phyloP scores from a whole-genome alignment of 2,888 invertebrate genomes.

The Rosalia funebris region DNA sequence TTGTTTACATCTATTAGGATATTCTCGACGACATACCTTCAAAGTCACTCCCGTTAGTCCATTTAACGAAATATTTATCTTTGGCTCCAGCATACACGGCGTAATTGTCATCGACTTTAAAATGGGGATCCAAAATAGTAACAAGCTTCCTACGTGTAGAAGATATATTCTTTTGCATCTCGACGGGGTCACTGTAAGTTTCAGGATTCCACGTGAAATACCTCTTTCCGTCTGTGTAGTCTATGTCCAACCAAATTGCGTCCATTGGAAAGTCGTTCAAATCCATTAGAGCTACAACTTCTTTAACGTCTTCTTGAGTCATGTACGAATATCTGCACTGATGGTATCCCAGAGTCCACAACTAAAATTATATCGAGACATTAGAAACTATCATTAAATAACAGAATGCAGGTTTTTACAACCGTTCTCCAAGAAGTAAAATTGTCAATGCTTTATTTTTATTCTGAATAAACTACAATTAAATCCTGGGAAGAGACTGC shows the following conservation, averaged over 20 bases:
- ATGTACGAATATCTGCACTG: slow-evolving; percentile 81
- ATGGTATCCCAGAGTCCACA: slow-evolving; percentile 52
- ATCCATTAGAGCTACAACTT: slow-evolving; percentile 86
- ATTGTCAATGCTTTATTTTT: too few species aligned
- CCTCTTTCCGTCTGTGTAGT: slow-evolving; percentile 89
- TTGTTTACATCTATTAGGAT: too few species aligned
- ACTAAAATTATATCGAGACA: too few species aligned
- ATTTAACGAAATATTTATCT: slow-evolving; percentile 71
- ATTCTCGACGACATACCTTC: slow-evolving; percentile 80
- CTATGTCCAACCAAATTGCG: slow-evolving; percentile 97
- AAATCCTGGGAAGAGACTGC: too few species aligned
- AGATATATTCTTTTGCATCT: slow-evolving; percentile 88
- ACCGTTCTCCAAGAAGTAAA: too few species aligned
- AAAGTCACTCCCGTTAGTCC: slow-evolving; percentile 86
- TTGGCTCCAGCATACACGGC: slow-evolving; percentile 87
- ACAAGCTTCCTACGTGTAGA: slow-evolving; percentile 89
- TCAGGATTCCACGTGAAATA: slow-evolving; percentile 89
- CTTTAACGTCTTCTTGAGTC: slow-evolving; percentile 88
- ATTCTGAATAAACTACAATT: too few species aligned
- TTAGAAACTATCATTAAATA: too few species aligned
- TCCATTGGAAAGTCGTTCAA: slow-evolving; percentile 91
- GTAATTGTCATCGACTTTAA: slow-evolving; percentile 90
- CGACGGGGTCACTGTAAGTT: slow-evolving; percentile 79
- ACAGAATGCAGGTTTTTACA: too few species aligned
- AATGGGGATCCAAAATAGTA: slow-evolving; percentile 95